These are phyloP conservation scores for Steinernema hermaphroditum DNA, from an alignment of 2,888 invertebrate species.

Conservation along the genomic window DNA sequence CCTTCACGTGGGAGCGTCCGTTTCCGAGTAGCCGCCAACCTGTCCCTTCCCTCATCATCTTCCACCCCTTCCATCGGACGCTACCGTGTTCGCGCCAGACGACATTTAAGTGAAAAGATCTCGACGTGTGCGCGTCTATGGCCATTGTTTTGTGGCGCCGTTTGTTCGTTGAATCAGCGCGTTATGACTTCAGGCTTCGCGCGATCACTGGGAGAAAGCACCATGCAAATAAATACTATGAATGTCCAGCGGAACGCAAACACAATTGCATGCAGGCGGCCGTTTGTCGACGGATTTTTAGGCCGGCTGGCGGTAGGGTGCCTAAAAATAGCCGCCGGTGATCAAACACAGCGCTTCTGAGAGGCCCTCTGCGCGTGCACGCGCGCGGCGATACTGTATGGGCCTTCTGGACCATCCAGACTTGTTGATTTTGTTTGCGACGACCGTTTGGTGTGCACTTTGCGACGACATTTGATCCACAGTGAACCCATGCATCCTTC, in stretches of 20 bases:
- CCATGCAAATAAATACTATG: constrained; percentile 30
- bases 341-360: constrained; percentile 30
- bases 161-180: constrained; percentile 29
- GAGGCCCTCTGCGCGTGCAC: constrained; percentile 25
- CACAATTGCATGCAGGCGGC: constrained; percentile 28
- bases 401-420: constrained; percentile 15
- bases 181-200: constrained; percentile 28
- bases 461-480: neutral
- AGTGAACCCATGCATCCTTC: constrained; percentile 12
- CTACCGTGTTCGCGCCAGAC: constrained; percentile 21
- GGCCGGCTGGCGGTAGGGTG: constrained; percentile 24
- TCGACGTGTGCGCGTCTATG: neutral
- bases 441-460: constrained; percentile 9
- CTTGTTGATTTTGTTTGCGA: constrained; percentile 26
- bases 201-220: constrained; percentile 26
- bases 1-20: constrained; percentile 30
- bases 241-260: constrained; percentile 30
- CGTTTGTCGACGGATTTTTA: constrained; percentile 30
- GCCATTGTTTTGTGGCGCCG: constrained; percentile 28
- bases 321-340: constrained; percentile 28
- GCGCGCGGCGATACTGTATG: constrained; percentile 14
- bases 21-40: constrained; percentile 30
- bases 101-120: constrained; percentile 14
- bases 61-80: constrained; percentile 2
- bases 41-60: constrained; percentile 23